These are phyloP conservation scores for Ephialtes manifestator DNA, from an alignment of 2,888 invertebrate species.

Conservation along the genomic window DNA sequence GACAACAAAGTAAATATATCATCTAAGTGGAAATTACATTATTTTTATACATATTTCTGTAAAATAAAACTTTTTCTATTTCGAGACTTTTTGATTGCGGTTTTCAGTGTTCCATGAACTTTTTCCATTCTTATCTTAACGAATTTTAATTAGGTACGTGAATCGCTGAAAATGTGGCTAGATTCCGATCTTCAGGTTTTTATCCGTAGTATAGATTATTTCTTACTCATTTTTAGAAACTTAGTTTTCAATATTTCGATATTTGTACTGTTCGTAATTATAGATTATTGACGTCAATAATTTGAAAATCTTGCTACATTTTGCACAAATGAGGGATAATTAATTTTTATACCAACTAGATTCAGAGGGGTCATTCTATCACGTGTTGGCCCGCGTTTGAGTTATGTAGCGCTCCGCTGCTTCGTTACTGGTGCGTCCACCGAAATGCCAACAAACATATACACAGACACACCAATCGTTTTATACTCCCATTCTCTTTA, in stretches of 20 bases:
- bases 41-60: too few relatives aligned
- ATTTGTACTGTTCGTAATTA: neutral
- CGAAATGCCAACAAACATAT: neutral
- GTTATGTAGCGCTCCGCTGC: slow-evolving; percentile 67
- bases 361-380: neutral
- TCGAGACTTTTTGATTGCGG: too few relatives aligned
- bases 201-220: too few relatives aligned
- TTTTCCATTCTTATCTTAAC: too few relatives aligned
- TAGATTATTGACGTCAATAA: slow-evolving; percentile 21
- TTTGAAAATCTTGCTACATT: slow-evolving; percentile 1
- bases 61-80: too few relatives aligned
- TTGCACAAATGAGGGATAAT: neutral
- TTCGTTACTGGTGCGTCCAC: slow-evolving; percentile 22
- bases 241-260: neutral
- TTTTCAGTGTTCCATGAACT: too few relatives aligned
- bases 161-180: too few relatives aligned
- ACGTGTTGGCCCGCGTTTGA: slow-evolving; percentile 56
- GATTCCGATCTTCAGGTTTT: too few relatives aligned
- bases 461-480: neutral
- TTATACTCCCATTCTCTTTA: neutral
- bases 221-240: too few relatives aligned
- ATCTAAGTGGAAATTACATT: too few relatives aligned
- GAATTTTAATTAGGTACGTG: too few relatives aligned
- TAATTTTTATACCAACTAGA: neutral
- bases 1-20: too few relatives aligned